Evolutionary conservation across 2,797 vertebrate species (phyloP), one percentile per base, ranked within the genome.

Genomic region (Hoplostethus atlanticus): DNA sequence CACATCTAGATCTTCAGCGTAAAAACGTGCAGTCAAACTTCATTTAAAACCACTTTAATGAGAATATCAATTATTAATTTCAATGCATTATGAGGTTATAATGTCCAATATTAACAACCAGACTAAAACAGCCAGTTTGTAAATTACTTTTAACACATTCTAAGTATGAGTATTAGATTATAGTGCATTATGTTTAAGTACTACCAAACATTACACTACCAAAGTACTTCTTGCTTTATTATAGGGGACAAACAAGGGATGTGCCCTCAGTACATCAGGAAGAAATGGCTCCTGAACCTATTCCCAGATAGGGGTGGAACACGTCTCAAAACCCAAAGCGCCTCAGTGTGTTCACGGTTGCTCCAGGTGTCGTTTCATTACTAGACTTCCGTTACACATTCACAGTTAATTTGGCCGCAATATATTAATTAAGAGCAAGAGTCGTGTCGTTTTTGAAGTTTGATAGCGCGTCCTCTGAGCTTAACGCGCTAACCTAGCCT

Each of bases 401-500:
- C 68, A 10, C 16, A 5, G 28, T 56, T 81, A 47, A 80, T 80
- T 76, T 55, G 9, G 40, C 64, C 0, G 64, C 50, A 12, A 55
- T 48, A 15, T 13, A 7, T 77, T 80, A n/a, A 74, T 80, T 54
- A 68, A 31, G 47, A 64, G 34, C 6, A 0, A 21, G 38, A 50
- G 64, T 13, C 52, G 12, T 46, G 30, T 34, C 56, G 71, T 72
- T 87, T 72, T 77, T 68, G 71, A 76, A 79, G 15, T 81, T 71
- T 76, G 66, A 77, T 76, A 54, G 66, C 67, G 15, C 68, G 11
- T 74, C 74, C 73, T 79, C 60, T 5, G 69, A 87, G 81, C 75
- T 77, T 67, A 81, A 85, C 72, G 64, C 42, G 61, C 68, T 70
- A 84, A 75, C 84, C 79, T 71, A 57, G 34, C 44, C 13, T 31